Evolutionary conservation across 2,888 invertebrate genomes (phyloP).

Genomic region (Druceiella hillmani): DNA sequence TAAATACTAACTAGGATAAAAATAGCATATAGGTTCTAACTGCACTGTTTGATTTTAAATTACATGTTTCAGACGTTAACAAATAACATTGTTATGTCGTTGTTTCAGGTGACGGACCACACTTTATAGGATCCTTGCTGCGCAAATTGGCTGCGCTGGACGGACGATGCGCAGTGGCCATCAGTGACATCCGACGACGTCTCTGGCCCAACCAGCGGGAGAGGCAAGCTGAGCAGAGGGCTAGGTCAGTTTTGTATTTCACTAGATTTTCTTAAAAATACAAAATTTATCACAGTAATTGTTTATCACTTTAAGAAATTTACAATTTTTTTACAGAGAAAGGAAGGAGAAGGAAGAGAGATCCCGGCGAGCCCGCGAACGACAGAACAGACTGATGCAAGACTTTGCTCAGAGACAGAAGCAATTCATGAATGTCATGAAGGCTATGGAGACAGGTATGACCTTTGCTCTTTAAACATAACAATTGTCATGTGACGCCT

Average conservation of each 20-base stretch:
- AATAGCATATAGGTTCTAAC: no score
- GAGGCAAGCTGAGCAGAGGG: slow-evolving; percentile 68
- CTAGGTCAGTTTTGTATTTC: slow-evolving; percentile 33
- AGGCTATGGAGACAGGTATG: slow-evolving; percentile 45
- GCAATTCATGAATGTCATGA: slow-evolving; percentile 73
- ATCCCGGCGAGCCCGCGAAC: slow-evolving; percentile 77
- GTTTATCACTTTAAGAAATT: background rate
- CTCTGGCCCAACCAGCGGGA: slow-evolving; percentile 82
- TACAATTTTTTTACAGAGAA: slow-evolving; percentile 38
- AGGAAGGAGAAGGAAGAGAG: slow-evolving; percentile 76
- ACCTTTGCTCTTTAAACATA: no score
- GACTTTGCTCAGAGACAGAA: slow-evolving; percentile 89
- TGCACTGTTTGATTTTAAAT: no score
- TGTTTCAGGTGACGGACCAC: slow-evolving; percentile 74
- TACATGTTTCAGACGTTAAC: no score
- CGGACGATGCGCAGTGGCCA: slow-evolving; percentile 60
- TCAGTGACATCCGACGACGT: slow-evolving; percentile 64
- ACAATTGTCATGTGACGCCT: no score
- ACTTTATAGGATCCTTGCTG: slow-evolving; percentile 77
- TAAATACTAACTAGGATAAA: no score
- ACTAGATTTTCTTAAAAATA: background rate
- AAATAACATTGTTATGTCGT: background rate
- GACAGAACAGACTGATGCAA: slow-evolving; percentile 88
- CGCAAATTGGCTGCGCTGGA: slow-evolving; percentile 70
- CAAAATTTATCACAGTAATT: background rate